Evolutionary conservation across 2,113 vertebrate genomes (phyloP), one percentile per base, ranked within the genome.

Genomic region (Larimichthys crocea): DNA sequence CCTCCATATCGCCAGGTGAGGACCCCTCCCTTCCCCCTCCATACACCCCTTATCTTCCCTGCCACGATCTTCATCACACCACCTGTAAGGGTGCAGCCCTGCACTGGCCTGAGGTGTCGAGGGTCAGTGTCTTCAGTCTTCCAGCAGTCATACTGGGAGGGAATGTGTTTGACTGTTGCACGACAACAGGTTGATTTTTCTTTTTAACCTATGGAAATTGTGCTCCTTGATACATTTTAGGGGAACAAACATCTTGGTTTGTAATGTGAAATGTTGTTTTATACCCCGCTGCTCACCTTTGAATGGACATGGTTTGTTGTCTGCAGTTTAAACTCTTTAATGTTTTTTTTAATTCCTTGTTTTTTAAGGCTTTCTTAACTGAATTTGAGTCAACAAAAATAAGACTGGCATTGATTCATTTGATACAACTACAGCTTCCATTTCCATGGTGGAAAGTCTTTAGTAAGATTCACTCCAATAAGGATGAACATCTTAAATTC

Each of bases 1-100:
- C 97, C 68, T 98, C 98, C 86, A 93, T 99, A 94, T 98, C 97
- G 91, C 97, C 97, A 96, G 98, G 98, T 99, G 93, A 96, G 95
- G 92, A 88, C 74, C 85, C 84, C 74, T 77, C 86, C 89, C 89
- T 69, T 52, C 70, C 87, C 87, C 70, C 76, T 50, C 74, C 88
- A 79, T 79, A 85, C 88, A 72, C 29, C 85, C 83, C 87, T 88
- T 89, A 79, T 73, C 81, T 74, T 69, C 76, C 83, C 75, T 86
- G 84, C 89, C 78, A 77, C 49, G 42, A 76, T 69, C 76, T 82
- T 70, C 80, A 61, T 88, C 74, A 66, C 77, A 49, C 83, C 71
- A 40, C 83, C 76, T 79, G 40, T 57, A 62, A 73, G 82, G 62
- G 74, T 72, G 80, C 77, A 74, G 29, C 76, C 78, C 75, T 76